Evolutionary conservation across 2,797 vertebrate genomes (phyloP).

Genomic region (Cirrhinus molitorella): DNA sequence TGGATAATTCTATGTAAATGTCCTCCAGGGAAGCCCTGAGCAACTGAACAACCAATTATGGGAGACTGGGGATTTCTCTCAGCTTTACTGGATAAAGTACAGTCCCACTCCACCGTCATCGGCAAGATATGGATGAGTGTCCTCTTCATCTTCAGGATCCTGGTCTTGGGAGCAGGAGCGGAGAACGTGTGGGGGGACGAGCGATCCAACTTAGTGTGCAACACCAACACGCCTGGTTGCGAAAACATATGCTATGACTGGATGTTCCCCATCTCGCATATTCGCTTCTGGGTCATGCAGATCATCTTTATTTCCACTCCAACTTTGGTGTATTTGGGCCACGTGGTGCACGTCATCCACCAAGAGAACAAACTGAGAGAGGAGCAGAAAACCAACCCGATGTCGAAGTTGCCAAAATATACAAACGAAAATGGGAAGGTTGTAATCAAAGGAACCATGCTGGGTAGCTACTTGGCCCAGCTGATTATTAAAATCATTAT

Average conservation of each 20-base stretch:
- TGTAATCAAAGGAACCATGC: slow-evolving; percentile 83
- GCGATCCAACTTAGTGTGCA: slow-evolving; percentile 85
- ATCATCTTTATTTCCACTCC: slow-evolving; percentile 84
- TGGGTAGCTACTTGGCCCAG: slow-evolving; percentile 85
- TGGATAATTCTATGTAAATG: background rate
- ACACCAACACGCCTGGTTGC: slow-evolving; percentile 86
- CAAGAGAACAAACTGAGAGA: slow-evolving; percentile 83
- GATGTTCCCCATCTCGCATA: slow-evolving; percentile 90
- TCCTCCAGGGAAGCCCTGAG: slow-evolving; percentile 28
- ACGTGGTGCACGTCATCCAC: slow-evolving; percentile 79
- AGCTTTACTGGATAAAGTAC: slow-evolving; percentile 88
- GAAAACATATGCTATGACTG: slow-evolving; percentile 87
- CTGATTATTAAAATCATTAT: slow-evolving; percentile 87
- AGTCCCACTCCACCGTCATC: slow-evolving; percentile 88
- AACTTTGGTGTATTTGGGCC: slow-evolving; percentile 74
- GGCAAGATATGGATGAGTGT: slow-evolving; percentile 95
- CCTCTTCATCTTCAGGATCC: slow-evolving; percentile 92
- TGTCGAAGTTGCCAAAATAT: slow-evolving; percentile 74
- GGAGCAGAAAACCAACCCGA: slow-evolving; percentile 55
- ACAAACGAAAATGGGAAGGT: slow-evolving; percentile 81
- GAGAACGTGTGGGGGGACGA: slow-evolving; percentile 92
- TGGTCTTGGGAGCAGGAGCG: slow-evolving; percentile 86
- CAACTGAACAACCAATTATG: slow-evolving; percentile 71
- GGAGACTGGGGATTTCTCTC: slow-evolving; percentile 91
- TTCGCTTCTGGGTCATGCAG: slow-evolving; percentile 93